These are phyloP conservation scores for Colaptes auratus DNA, from an alignment of 2,113 vertebrate species.

Conservation along the genomic window DNA sequence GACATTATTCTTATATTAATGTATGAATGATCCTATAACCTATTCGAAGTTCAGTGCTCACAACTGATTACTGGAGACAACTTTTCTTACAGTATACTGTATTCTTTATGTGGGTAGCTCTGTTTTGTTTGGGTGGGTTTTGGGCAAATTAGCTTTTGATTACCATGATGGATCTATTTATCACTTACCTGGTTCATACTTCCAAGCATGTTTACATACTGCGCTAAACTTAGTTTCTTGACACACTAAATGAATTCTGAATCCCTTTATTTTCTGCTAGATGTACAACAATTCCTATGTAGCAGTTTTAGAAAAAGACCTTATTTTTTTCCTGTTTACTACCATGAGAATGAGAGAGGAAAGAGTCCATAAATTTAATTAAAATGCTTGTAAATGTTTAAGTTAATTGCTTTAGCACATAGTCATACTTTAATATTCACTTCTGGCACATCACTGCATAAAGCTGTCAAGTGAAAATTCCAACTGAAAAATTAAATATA, in stretches of 20 bases:
- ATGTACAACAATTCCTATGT: neutral
- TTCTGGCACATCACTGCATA: conserved; percentile 22
- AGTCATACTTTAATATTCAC: conserved; percentile 11
- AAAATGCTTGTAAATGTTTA: conserved; percentile 46
- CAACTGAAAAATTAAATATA: conserved; percentile 44
- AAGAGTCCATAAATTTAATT: conserved; percentile 35
- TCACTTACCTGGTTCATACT: neutral
- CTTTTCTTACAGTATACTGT: neutral
- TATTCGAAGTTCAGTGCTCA: neutral
- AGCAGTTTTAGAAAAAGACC: neutral
- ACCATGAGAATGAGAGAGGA: neutral
- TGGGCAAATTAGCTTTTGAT: neutral
- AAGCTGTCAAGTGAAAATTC: conserved; percentile 35
- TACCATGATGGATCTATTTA: neutral
- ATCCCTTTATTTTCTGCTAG: neutral
- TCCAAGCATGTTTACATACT: neutral
- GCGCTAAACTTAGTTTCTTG: neutral
- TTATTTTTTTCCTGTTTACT: neutral
- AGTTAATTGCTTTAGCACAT: conserved; percentile 35
- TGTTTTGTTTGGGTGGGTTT: neutral
- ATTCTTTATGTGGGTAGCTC: neutral
- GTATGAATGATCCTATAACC: neutral
- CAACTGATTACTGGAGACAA: neutral
- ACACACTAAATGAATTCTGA: neutral
- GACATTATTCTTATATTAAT: neutral